These are phyloP conservation scores for Tinea semifulvella DNA, from an alignment of 2,888 invertebrate species.

Conservation along the genomic window DNA sequence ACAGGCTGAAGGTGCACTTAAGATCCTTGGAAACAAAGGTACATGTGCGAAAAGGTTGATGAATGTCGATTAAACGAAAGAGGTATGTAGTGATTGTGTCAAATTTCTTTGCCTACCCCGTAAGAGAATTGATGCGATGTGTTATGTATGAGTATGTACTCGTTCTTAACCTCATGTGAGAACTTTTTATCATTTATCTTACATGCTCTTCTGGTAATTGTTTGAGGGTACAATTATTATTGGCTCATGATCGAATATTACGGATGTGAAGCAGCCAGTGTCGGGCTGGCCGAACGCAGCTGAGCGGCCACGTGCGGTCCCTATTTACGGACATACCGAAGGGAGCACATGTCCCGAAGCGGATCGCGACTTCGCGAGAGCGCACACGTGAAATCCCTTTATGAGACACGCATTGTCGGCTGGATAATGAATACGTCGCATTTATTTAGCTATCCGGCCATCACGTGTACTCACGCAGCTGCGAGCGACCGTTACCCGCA, in stretches of 20 bases:
- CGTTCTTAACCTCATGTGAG: not conserved
- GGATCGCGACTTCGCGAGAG: slow-evolving; percentile 61
- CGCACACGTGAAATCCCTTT: slow-evolving; percentile 66
- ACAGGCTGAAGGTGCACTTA: no score
- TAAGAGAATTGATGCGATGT: no score
- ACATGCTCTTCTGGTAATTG: not conserved
- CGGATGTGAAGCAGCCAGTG: slow-evolving; percentile 2
- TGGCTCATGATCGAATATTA: not conserved
- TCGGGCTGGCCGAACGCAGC: slow-evolving; percentile 34
- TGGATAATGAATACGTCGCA: slow-evolving; percentile 61
- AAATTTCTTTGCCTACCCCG: no score
- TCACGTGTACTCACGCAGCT: slow-evolving; percentile 63
- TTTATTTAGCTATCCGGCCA: slow-evolving; percentile 64
- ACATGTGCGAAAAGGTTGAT: no score
- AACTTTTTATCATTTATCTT: not conserved
- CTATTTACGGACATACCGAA: slow-evolving; percentile 63
- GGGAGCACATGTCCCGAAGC: slow-evolving; percentile 65
- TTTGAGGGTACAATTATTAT: not conserved
- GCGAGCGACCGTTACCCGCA: slow-evolving; percentile 65
- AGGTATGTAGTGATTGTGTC: no score
- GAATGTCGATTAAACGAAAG: no score
- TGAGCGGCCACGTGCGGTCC: slow-evolving; percentile 65
- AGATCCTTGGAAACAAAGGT: no score
- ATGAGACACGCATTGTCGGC: slow-evolving; percentile 59
- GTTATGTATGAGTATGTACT: no score